Evolutionary conservation across 2,888 invertebrate species (phyloP).

Genomic region (Leucozona laternaria): DNA sequence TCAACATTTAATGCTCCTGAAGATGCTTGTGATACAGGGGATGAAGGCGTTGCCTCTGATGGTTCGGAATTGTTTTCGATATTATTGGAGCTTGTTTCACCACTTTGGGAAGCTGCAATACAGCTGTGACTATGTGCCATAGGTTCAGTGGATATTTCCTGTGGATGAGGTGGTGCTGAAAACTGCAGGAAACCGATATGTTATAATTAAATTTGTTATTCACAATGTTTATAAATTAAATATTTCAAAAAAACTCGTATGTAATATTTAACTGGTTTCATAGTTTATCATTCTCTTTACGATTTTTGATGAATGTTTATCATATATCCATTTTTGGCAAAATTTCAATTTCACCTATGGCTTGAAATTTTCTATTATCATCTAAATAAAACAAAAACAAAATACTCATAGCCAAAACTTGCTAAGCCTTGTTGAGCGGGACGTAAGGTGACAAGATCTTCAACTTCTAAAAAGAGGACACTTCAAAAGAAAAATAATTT

Average conservation of each 20-base stretch:
- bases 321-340: not conserved
- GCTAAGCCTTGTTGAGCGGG: too few species aligned
- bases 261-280: not conserved
- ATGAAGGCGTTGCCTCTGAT: slow-evolving; percentile 11
- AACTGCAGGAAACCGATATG: slow-evolving; percentile 14
- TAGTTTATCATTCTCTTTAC: not conserved
- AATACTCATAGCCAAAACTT: not conserved
- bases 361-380: not conserved
- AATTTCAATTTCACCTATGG: not conserved
- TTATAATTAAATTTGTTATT: slow-evolving; percentile 1
- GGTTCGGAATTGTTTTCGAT: slow-evolving; percentile 1
- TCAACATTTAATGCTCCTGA: not conserved
- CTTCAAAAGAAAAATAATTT: too few species aligned
- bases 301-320: too few species aligned
- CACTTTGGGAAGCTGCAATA: not conserved
- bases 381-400: not conserved
- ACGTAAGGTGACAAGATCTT: too few species aligned
- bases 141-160: slow-evolving; percentile 12
- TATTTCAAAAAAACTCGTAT: not conserved
- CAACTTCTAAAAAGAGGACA: too few species aligned
- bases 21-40: not conserved
- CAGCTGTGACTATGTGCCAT: not conserved
- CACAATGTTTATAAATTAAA: not conserved
- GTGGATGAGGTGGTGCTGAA: slow-evolving; percentile 45
- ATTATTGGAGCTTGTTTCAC: not conserved